Percentiles rank a stretch among this genome's conserved stretches.
Evolutionary conservation across 2,797 vertebrate genomes (phyloP).

Genomic region (Girardinus metallicus): DNA sequence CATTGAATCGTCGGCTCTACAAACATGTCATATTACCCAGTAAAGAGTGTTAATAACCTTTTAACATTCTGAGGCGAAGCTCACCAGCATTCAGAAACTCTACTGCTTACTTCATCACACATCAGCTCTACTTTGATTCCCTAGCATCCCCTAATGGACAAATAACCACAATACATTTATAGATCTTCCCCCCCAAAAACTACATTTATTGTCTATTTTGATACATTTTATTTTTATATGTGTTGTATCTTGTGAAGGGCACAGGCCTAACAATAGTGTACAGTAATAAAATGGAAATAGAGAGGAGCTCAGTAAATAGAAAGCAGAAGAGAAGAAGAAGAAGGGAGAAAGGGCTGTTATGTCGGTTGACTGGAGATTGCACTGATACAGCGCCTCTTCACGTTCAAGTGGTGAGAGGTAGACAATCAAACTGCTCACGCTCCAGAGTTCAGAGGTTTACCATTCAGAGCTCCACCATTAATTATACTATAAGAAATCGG

Average conservation of each 20-base stretch:
- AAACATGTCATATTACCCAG: background rate
- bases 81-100: constrained; percentile 32
- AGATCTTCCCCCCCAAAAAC: background rate
- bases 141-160: constrained; percentile 80
- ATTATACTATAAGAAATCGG: constrained; percentile 35
- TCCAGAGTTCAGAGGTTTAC: constrained; percentile 51
- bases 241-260: constrained; percentile 2
- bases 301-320: constrained; percentile 45
- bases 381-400: constrained; percentile 64
- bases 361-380: constrained; percentile 37
- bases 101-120: constrained; percentile 16
- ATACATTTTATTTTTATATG: background rate
- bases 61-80: constrained; percentile 1
- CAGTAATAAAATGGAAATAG: constrained; percentile 30
- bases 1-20: background rate
- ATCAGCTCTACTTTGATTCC: constrained; percentile 67
- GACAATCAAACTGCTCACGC: constrained; percentile 63
- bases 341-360: constrained; percentile 3
- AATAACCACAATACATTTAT: constrained; percentile 65
- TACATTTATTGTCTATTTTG: background rate
- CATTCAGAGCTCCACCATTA: constrained; percentile 42
- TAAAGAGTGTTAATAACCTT: background rate
- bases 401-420: constrained; percentile 53
- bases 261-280: constrained; percentile 3
- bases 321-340: constrained; percentile 23